Percentiles rank a stretch among this genome's conserved stretches.
phyloP scores from a whole-genome alignment of 1,140 invertebrate genomes.

The Heliothis subflexa region DNA sequence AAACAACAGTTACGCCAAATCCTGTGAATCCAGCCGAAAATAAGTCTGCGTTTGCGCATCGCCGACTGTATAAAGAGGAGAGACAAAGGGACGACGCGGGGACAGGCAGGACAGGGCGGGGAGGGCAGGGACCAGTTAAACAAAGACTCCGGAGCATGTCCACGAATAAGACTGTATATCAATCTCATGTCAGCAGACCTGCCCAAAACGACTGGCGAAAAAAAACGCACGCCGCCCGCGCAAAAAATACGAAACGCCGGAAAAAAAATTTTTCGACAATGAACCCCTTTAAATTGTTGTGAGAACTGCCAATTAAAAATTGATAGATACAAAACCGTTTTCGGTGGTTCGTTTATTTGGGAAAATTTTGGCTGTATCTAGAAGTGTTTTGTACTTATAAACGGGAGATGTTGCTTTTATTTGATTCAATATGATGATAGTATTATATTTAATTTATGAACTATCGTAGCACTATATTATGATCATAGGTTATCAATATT shows the following conservation, averaged over 20 bases:
- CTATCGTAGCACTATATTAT: neutral
- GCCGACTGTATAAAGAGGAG: slow-evolving; percentile 77
- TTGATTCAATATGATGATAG: too few relatives aligned
- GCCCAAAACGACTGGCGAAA: slow-evolving; percentile 81
- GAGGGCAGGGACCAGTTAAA: slow-evolving; percentile 75
- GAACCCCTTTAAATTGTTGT: slow-evolving; percentile 80
- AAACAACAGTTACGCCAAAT: slow-evolving; percentile 64
- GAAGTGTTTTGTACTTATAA: neutral
- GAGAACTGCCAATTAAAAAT: slow-evolving; percentile 85
- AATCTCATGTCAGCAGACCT: slow-evolving; percentile 83
- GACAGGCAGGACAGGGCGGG: slow-evolving; percentile 50
- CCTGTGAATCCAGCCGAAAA: slow-evolving; percentile 69
- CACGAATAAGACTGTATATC: slow-evolving; percentile 82
- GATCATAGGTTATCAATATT: neutral
- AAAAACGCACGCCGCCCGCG: slow-evolving; percentile 62
- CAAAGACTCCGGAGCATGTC: slow-evolving; percentile 82
- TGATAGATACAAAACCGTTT: slow-evolving; percentile 81
- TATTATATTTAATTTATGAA: too few relatives aligned
- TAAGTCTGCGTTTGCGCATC: slow-evolving; percentile 72
- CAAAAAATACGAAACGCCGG: slow-evolving; percentile 69
- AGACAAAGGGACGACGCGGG: slow-evolving; percentile 72
- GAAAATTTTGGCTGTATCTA: slow-evolving; percentile 29
- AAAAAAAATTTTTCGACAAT: slow-evolving; percentile 81
- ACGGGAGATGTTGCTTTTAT: too few relatives aligned
- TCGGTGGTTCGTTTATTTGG: slow-evolving; percentile 50